A percentile compares a stretch with the other conserved stretches of the same genome.
These are phyloP conservation scores for Chaetops frenatus DNA, from an alignment of 2,113 vertebrate species.

Conservation along the genomic window DNA sequence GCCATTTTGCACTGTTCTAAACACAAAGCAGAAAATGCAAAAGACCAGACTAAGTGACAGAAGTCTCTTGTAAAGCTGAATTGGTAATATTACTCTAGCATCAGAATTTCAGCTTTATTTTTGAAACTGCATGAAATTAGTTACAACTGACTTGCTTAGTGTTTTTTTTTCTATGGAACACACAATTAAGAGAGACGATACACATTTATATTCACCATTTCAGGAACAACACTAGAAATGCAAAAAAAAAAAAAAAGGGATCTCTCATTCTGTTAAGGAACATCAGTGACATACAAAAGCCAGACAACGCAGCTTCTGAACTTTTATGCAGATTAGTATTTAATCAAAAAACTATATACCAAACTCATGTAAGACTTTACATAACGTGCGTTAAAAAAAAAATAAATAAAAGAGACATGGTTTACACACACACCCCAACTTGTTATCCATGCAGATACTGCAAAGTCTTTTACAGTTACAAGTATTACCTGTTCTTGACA, in stretches of 20 bases:
- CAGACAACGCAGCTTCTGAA: neutral
- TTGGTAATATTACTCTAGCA: neutral
- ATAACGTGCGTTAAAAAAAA: rapidly evolving
- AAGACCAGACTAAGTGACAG: neutral
- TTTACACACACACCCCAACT: neutral
- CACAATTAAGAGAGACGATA: neutral
- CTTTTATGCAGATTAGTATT: neutral
- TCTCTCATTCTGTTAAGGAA: neutral
- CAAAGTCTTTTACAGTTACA: neutral
- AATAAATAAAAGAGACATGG: too few relatives aligned
- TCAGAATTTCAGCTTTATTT: neutral
- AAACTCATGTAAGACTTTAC: neutral
- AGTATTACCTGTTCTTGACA: slow-evolving; percentile 85
- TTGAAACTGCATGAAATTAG: neutral
- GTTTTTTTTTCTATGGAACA: neutral
- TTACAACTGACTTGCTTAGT: neutral
- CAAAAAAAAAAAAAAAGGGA: neutral
- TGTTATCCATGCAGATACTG: neutral
- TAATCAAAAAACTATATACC: neutral
- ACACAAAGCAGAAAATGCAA: neutral
- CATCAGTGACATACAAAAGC: neutral
- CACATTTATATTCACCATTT: neutral
- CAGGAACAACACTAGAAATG: neutral
- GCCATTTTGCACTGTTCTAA: neutral
- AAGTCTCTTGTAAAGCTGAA: neutral